These are phyloP conservation scores for Isaurus tuberculatus DNA, from an alignment of 92 coral and sea anemone genomes.

Conservation along the genomic window DNA sequence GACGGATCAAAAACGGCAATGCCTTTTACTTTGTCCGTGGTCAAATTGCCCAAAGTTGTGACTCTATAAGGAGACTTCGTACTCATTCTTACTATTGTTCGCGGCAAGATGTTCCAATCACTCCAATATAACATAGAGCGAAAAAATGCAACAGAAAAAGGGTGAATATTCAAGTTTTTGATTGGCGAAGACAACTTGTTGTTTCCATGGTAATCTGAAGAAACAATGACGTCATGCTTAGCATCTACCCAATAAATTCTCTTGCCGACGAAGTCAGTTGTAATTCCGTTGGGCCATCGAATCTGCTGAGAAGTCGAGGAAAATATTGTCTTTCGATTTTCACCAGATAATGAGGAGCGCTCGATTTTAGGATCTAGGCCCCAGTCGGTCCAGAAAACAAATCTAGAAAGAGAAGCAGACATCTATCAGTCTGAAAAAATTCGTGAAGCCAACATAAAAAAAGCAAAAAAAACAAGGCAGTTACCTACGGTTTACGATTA, in stretches of 20 bases:
- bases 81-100: conserved; percentile 9
- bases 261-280: conserved; percentile 14
- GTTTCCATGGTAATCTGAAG: conserved; percentile 22
- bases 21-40: conserved; percentile 16
- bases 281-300: conserved; percentile 32
- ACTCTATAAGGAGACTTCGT: neutral
- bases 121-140: conserved; percentile 53
- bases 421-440: too few species aligned
- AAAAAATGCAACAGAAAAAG: conserved; percentile 41
- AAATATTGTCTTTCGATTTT: conserved; percentile 6
- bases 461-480: neutral
- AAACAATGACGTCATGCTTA: conserved; percentile 17
- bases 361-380: conserved; percentile 15
- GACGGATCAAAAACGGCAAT: conserved; percentile 30
- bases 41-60: neutral
- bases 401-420: too few species aligned
- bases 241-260: conserved; percentile 31
- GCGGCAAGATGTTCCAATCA: conserved; percentile 49
- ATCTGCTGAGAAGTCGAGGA: neutral
- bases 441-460: too few species aligned
- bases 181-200: neutral
- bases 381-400: conserved; percentile 39
- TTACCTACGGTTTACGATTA: too few species aligned
- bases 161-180: conserved; percentile 17
- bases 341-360: conserved; percentile 26